A percentile compares a stretch with the other conserved stretches of the same genome.
These are phyloP conservation scores for Lycorma delicatula DNA, from an alignment of 1,140 invertebrate genomes.

Conservation along the genomic window DNA sequence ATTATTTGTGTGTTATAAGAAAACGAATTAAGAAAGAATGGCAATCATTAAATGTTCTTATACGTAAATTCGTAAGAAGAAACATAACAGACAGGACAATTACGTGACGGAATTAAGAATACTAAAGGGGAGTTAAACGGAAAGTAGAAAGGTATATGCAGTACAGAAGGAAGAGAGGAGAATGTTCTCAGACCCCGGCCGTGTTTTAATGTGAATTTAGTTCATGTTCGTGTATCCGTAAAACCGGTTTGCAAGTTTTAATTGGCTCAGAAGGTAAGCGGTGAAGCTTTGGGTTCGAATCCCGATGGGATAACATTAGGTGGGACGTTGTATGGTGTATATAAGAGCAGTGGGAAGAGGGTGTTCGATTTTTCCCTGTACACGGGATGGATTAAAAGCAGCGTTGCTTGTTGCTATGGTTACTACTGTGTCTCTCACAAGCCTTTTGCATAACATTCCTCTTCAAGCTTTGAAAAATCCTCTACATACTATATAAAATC, in stretches of 20 bases:
- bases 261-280: too few species aligned
- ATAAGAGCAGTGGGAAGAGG: background rate
- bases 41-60: too few species aligned
- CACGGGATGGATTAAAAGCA: constrained; percentile 3
- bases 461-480: constrained; percentile 1
- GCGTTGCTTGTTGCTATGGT: background rate
- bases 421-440: background rate
- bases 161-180: too few species aligned
- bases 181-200: too few species aligned
- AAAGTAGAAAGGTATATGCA: too few species aligned
- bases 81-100: too few species aligned
- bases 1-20: too few species aligned
- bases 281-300: background rate
- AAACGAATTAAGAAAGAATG: too few species aligned
- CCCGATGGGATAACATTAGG: background rate
- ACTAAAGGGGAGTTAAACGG: too few species aligned
- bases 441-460: constrained; percentile 3
- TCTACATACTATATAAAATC: too few species aligned
- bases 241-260: constrained; percentile 6
- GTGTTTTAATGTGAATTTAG: constrained; percentile 7
- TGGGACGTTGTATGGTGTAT: background rate
- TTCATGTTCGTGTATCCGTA: constrained; percentile 1
- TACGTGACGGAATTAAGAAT: too few species aligned
- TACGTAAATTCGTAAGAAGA: too few species aligned
- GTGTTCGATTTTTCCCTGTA: constrained; percentile 6